Evolutionary conservation across 2,888 invertebrate species (phyloP).

Genomic region (Drymonia ruficornis): DNA sequence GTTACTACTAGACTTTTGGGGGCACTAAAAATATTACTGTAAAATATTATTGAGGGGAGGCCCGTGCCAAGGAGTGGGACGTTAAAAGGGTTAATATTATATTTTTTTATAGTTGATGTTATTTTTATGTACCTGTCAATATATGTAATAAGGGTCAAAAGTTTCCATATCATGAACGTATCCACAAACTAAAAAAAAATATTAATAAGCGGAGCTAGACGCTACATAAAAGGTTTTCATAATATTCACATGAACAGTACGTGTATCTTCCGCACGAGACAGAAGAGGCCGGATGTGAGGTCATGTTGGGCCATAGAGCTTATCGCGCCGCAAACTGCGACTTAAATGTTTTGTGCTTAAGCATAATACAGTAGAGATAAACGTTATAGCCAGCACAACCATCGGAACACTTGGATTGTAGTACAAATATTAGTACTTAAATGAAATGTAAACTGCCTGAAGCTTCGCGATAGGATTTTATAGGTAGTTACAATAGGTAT

Average conservation of each 20-base stretch:
- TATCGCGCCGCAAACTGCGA: conserved; percentile 61
- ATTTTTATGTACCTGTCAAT: too few relatives aligned
- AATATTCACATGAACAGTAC: conserved; percentile 14
- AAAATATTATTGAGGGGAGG: too few relatives aligned
- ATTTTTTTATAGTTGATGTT: too few relatives aligned
- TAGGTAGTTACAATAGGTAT: background rate
- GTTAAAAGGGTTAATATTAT: too few relatives aligned
- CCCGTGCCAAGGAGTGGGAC: too few relatives aligned
- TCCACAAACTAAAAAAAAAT: background rate
- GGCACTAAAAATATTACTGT: too few relatives aligned
- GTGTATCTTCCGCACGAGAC: conserved; percentile 38
- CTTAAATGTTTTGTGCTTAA: conserved; percentile 61
- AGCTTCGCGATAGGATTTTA: background rate
- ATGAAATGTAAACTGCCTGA: background rate
- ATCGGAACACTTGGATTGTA: conserved; percentile 35
- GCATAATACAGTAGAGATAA: conserved; percentile 48
- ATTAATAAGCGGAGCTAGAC: background rate
- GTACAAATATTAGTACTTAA: conserved; percentile 21
- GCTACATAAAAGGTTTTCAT: conserved; percentile 10
- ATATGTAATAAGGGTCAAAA: too few relatives aligned
- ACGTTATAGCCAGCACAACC: conserved; percentile 38
- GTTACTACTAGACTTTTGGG: too few relatives aligned
- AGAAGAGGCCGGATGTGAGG: conserved; percentile 53
- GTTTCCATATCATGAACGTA: too few relatives aligned
- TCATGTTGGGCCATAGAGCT: conserved; percentile 53